Evolutionary conservation across 2,113 vertebrate genomes (phyloP).

Genomic region (Glaucidium brasilianum): DNA sequence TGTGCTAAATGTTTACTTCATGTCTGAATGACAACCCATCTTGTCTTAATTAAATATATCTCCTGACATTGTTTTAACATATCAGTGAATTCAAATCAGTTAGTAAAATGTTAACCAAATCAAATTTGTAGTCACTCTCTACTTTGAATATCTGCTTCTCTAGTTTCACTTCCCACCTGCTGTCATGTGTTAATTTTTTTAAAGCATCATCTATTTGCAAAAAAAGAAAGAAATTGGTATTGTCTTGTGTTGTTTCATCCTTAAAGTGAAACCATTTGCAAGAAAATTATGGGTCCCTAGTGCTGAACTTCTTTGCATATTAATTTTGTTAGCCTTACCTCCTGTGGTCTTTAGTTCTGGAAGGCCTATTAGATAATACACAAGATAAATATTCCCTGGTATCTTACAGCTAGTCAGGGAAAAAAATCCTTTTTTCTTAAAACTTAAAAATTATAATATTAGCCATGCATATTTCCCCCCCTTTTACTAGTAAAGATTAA

Average conservation of each 20-base stretch:
- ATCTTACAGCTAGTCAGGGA: conserved; percentile 66
- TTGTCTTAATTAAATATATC: conserved; percentile 74
- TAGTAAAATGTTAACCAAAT: conserved; percentile 86
- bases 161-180: conserved; percentile 86
- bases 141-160: conserved; percentile 86
- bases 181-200: conserved; percentile 91
- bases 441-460: conserved; percentile 67
- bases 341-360: conserved; percentile 88
- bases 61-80: conserved; percentile 69
- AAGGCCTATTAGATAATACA: conserved; percentile 89
- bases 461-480: not conserved
- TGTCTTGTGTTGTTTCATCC: conserved; percentile 91
- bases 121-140: conserved; percentile 76
- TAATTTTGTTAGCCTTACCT: conserved; percentile 99
- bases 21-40: conserved; percentile 53
- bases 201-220: conserved; percentile 84
- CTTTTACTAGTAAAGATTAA: conserved; percentile 67
- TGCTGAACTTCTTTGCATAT: conserved; percentile 97
- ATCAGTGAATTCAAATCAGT: conserved; percentile 81
- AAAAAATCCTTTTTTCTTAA: conserved; percentile 69
- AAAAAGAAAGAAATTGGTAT: conserved; percentile 82
- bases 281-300: conserved; percentile 96
- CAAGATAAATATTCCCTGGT: conserved; percentile 79
- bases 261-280: conserved; percentile 93
- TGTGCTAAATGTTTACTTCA: conserved; percentile 64